Evolutionary conservation across 2,797 vertebrate genomes (phyloP).

Genomic region (Darevskia mixta): DNA sequence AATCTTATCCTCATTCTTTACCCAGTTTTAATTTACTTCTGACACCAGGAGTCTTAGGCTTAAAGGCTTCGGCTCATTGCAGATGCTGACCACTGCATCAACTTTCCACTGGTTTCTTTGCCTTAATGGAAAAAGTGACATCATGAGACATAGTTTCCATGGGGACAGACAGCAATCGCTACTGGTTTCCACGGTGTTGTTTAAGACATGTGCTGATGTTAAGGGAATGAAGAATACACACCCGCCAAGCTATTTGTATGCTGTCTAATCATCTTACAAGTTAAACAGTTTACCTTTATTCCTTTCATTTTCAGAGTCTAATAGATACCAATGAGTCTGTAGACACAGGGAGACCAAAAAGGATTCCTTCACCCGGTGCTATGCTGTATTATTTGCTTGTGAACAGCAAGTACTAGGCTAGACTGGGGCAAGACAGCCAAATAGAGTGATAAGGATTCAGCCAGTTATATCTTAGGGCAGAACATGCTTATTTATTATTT

Average conservation of each 20-base stretch:
- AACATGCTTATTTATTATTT: no score
- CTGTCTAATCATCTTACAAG: constrained; percentile 65
- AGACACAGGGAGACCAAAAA: not conserved
- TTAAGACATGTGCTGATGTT: constrained; percentile 49
- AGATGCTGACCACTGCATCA: constrained; percentile 25
- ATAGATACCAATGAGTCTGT: not conserved
- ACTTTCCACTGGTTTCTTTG: not conserved
- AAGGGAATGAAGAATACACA: constrained; percentile 45
- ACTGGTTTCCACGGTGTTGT: constrained; percentile 61
- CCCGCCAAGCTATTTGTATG: constrained; percentile 57
- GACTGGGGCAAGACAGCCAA: not conserved
- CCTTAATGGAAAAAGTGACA: constrained; percentile 46
- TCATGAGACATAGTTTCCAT: constrained; percentile 63
- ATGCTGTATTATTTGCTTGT: not conserved
- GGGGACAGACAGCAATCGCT: constrained; percentile 69
- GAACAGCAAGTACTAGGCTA: constrained; percentile 17
- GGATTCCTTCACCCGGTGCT: constrained; percentile 13
- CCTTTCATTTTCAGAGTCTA: constrained; percentile 45
- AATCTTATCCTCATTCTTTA: constrained; percentile 68
- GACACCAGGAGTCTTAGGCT: constrained; percentile 56
- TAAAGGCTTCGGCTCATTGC: constrained; percentile 53
- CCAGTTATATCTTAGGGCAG: no score
- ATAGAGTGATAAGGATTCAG: constrained; percentile 24
- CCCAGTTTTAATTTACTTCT: constrained; percentile 68
- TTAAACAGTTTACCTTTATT: constrained; percentile 66